Base-by-base conservation (phyloP, 2,888 invertebrate genomes). In the Sympetrum striolatum region DNA sequence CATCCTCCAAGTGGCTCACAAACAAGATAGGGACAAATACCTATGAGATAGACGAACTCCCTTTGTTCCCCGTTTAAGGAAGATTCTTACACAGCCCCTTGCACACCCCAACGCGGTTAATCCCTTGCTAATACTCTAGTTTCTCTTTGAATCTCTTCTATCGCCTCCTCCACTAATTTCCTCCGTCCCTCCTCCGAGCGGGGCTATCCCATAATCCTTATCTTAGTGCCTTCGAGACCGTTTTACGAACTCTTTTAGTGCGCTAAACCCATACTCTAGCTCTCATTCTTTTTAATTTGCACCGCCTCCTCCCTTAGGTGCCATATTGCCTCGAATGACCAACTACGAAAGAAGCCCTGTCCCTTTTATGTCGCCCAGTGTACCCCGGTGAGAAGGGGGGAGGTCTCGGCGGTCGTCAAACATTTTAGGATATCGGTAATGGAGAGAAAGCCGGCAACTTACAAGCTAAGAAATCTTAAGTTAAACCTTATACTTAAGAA, bases 211-310 rank as follows among this genome's bases (percentile, higher is more conserved):
- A 60, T 86, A 86, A 86, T 86, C 86, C 60, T 86, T 37, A 60
- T 60, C 86, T 86, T n/a, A 60, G 86, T 86, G 86, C 86, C 60
- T 86, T 35, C 37, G 86, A 37, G 64, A 60, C 86, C 86, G 37
- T 86, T 86, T 37, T 60, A 60, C 35, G 60, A 39, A 58, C 86
- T 64, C 86, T 86, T 86, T 86, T 86, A 86, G 86, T 60, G 5
- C n/a, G 60, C 60, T 64, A 22, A 60, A 60, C 86, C 60, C 86
- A 58, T 48, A 81, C 81, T 15, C 81, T 48, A 25, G 31, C n/a
- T 60, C 37, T 64, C 86, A 86, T 86, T 86, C 60, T 86, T 86
- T 86, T 86, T 86, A 86, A 86, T 86, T 86, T 82, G 82, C 35
- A 37, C 82, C 48, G 58, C 58, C 82, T 10, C 82, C 58, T 35